Evolutionary conservation across 2,888 invertebrate genomes (phyloP).

Genomic region (Xylota sylvarum): DNA sequence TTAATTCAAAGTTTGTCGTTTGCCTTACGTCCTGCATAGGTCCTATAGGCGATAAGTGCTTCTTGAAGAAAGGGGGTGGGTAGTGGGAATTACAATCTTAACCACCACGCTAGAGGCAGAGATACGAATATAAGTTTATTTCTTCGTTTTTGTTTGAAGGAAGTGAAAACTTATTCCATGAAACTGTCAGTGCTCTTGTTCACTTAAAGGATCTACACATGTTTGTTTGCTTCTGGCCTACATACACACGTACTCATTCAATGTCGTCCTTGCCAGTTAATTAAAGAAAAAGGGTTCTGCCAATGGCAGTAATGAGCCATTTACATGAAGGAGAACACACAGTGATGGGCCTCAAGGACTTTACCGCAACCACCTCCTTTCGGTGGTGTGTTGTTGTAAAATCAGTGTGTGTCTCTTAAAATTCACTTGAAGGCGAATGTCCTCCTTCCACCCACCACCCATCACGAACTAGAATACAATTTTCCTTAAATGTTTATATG

Average conservation of each 20-base stretch:
- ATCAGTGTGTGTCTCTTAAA: conserved; percentile 69
- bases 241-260: conserved; percentile 25
- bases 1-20: conserved; percentile 77
- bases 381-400: conserved; percentile 43
- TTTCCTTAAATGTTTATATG: conserved; percentile 72
- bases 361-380: conserved; percentile 54
- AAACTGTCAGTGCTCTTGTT: conserved; percentile 57
- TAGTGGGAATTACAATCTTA: conserved; percentile 33
- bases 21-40: conserved; percentile 23
- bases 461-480: conserved; percentile 46
- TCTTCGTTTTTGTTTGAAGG: conserved; percentile 33
- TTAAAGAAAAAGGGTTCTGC: conserved; percentile 73
- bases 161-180: conserved; percentile 66
- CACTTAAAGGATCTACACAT: conserved; percentile 60
- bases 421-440: conserved; percentile 57
- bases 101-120: conserved; percentile 31
- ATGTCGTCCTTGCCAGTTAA: conserved; percentile 65
- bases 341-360: conserved; percentile 39
- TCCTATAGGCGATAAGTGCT: neutral
- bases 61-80: neutral
- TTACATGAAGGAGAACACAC: conserved; percentile 46
- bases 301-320: conserved; percentile 75
- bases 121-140: conserved; percentile 37
- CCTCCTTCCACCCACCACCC: conserved; percentile 5
- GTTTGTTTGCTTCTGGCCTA: conserved; percentile 62